These are phyloP conservation scores for Acanthopagrus latus DNA, from an alignment of 2,797 vertebrate species.

Conservation along the genomic window DNA sequence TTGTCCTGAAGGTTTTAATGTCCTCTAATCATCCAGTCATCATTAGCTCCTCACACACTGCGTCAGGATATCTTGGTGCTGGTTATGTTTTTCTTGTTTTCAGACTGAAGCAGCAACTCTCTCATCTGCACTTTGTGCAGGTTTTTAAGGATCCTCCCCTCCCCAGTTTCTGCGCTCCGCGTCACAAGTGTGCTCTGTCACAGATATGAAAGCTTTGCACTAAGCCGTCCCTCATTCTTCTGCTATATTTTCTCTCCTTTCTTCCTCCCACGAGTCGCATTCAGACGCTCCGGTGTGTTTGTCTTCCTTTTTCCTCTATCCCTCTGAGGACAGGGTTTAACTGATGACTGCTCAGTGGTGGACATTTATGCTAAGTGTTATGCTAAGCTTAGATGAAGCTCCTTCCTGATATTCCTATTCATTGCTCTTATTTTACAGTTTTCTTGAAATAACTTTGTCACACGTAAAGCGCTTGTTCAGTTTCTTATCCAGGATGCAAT, in stretches of 20 bases:
- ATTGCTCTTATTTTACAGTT: neutral
- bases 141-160: slow-evolving; percentile 28
- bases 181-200: slow-evolving; percentile 40
- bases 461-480: neutral
- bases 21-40: neutral
- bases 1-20: neutral
- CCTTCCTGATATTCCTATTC: too few relatives aligned
- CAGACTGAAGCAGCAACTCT: slow-evolving; percentile 30
- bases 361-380: neutral
- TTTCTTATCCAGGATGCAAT: neutral
- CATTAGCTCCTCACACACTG: neutral
- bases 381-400: neutral
- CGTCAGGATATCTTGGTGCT: neutral
- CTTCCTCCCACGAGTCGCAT: neutral
- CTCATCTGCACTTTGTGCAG: slow-evolving; percentile 4
- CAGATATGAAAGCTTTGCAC: slow-evolving; percentile 40
- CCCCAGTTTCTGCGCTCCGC: slow-evolving; percentile 12
- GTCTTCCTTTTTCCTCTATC: neutral
- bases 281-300: slow-evolving; percentile 1
- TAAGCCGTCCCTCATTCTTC: slow-evolving; percentile 33
- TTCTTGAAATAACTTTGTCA: neutral
- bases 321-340: neutral
- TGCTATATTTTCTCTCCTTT: slow-evolving; percentile 14
- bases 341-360: neutral
- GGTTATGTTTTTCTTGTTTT: slow-evolving; percentile 19